A percentile compares a stretch with the other conserved stretches of the same genome.
Evolutionary conservation across 2,113 vertebrate genomes (phyloP).

Genomic region (Probosciger aterrimus): DNA sequence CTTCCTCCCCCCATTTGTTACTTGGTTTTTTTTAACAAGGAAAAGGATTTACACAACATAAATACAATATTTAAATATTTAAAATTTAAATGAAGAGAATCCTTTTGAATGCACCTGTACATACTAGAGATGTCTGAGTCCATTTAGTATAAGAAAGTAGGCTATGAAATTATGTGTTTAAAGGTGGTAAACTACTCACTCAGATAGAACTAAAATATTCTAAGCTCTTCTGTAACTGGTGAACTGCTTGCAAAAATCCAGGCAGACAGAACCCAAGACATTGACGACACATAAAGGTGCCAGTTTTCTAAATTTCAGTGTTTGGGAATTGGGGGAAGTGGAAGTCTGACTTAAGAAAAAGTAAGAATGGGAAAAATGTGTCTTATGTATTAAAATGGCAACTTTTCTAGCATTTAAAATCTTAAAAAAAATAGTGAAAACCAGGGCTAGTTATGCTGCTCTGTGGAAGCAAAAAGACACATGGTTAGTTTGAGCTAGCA

Average conservation of each 20-base stretch:
- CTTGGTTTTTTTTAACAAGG: background rate
- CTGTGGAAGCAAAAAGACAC: background rate
- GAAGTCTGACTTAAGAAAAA: background rate
- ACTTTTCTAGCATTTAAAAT: background rate
- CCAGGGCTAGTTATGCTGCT: background rate
- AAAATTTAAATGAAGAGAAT: slow-evolving; percentile 69
- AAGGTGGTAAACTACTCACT: slow-evolving; percentile 51
- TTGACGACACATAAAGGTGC: background rate
- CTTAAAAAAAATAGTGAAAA: background rate
- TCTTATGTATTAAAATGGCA: background rate
- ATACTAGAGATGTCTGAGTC: slow-evolving; percentile 62
- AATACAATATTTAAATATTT: slow-evolving; percentile 65
- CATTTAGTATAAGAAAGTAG: slow-evolving; percentile 58
- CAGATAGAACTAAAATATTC: slow-evolving; percentile 45
- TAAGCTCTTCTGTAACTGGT: slow-evolving; percentile 33
- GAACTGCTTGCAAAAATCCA: slow-evolving; percentile 36
- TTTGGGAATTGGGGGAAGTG: background rate
- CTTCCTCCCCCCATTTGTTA: fast-evolving
- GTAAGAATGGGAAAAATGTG: background rate
- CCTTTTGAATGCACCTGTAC: slow-evolving; percentile 34
- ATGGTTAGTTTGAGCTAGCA: slow-evolving; percentile 20
- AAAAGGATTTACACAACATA: slow-evolving; percentile 31
- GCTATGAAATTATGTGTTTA: slow-evolving; percentile 63
- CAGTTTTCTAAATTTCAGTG: background rate
- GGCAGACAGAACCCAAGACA: background rate